These are phyloP conservation scores for Baryphthengus martii DNA, from an alignment of 2,113 vertebrate species.

Conservation along the genomic window DNA sequence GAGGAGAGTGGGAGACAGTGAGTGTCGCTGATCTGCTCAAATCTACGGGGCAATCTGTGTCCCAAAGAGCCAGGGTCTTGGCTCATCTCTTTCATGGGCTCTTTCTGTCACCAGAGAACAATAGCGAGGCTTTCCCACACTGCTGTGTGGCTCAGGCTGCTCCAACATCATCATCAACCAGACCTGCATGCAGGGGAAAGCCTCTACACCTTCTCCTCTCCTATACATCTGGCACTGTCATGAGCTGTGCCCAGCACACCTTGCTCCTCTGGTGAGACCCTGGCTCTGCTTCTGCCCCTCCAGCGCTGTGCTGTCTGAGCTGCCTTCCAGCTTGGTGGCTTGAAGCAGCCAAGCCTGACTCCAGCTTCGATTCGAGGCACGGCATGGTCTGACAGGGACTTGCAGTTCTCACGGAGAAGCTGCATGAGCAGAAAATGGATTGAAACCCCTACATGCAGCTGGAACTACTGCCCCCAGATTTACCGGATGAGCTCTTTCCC, in stretches of 20 bases:
- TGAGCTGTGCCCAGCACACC: not conserved
- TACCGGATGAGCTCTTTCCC: not conserved
- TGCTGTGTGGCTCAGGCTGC: not conserved
- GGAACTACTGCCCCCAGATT: not conserved
- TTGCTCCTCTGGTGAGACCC: fast-evolving
- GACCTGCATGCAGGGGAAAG: not conserved
- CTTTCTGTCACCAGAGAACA: constrained; percentile 21
- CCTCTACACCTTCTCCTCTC: not conserved
- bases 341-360: not conserved
- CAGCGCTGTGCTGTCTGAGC: fast-evolving
- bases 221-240: not conserved
- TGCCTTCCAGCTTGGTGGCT: not conserved
- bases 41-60: not conserved
- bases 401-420: not conserved
- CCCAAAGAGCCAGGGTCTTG: not conserved
- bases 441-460: not conserved
- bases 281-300: fast-evolving
- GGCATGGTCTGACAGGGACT: not conserved
- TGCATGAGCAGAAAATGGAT: not conserved
- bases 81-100: not conserved
- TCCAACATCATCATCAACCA: not conserved
- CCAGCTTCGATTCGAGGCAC: not conserved
- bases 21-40: not conserved
- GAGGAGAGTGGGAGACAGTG: not conserved
- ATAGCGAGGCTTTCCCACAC: not conserved